Base-by-base conservation (phyloP, 1,140 invertebrate species). In the Heliconius nattereri region DNA sequence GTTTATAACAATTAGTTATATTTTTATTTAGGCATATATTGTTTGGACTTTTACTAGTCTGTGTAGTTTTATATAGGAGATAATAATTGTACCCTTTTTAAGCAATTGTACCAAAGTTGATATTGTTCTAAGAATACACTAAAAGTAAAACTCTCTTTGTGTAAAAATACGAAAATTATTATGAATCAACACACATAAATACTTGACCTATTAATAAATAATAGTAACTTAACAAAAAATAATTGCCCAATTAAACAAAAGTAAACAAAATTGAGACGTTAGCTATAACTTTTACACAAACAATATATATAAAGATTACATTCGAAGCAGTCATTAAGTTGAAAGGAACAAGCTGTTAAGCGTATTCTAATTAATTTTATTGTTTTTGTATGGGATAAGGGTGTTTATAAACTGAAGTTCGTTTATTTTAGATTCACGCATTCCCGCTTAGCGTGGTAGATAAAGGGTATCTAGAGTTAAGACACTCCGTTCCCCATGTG, bases 281-380 rank as follows among this genome's bases (percentile, higher is more conserved):
- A 23, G 7, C n/a, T 57, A 3, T 60, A 13, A 23, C n/a, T 57
- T 60, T 23, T n/a, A 60, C 11, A 23, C 20, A 45, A 16, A 16
- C n/a, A 23, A 57, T 29, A 29, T 66, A 66, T 66, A 29, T 16
- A 13, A 29, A n/a, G 60, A 29, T 66, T 66, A 66, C 26, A 29
- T 1, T 19, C 8, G n/a, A 45, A 32, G 35, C 7, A 70, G 37
- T 32, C 57, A 9, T 70, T 70, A 76, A 19, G 57, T 23, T 76
- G 75, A 76, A 70, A 71, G 19, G 75, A 76, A 76, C 57, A 76
- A 60, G 23, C 75, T 49, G 75, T 76, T 45, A 35, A 76, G 75
- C 23, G 75, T 40, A 76, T 76, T 76, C 37, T 71, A 23, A 54
- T 76, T 71, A 76, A 71, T 76, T 76, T 71, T 76, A 76, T 70